These are phyloP conservation scores for Plotosus lineatus DNA, from an alignment of 2,113 vertebrate species.

Conservation along the genomic window DNA sequence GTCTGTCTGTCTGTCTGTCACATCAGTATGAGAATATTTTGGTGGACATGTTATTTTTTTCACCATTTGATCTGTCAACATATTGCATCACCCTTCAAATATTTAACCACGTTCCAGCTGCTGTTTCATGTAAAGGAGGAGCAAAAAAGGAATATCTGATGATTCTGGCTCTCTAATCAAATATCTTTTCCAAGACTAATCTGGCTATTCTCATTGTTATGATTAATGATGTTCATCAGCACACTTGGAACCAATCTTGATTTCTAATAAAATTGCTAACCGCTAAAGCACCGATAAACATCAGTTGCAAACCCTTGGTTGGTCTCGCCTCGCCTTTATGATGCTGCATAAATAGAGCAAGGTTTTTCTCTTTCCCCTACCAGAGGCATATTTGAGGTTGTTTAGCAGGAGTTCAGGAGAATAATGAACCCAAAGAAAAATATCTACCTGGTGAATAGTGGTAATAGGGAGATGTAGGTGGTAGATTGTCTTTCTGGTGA, in stretches of 20 bases:
- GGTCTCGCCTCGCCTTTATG: not conserved
- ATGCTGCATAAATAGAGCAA: not conserved
- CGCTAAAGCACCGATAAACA: not conserved
- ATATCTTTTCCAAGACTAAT: not conserved
- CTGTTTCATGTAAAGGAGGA: not conserved
- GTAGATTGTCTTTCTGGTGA: conserved; percentile 8
- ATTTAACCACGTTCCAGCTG: not conserved
- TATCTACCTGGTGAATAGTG: not conserved
- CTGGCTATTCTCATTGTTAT: not conserved
- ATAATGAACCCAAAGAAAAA: not conserved
- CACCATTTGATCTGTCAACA: not conserved
- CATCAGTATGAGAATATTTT: not conserved
- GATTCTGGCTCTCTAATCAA: not conserved
- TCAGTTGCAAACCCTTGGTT: not conserved
- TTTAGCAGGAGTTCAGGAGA: not conserved
- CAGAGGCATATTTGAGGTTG: not conserved
- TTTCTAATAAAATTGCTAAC: not conserved
- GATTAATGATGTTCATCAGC: not conserved
- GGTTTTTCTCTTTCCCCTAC: not conserved
- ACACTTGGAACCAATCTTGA: not conserved
- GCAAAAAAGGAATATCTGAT: not conserved
- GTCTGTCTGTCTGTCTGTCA: too few relatives aligned
- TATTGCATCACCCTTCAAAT: not conserved
- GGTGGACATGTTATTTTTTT: not conserved
- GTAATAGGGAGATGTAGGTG: not conserved